Conservation (phyloP, 2,888 invertebrate species). For the Conistra vaccinii region DNA sequence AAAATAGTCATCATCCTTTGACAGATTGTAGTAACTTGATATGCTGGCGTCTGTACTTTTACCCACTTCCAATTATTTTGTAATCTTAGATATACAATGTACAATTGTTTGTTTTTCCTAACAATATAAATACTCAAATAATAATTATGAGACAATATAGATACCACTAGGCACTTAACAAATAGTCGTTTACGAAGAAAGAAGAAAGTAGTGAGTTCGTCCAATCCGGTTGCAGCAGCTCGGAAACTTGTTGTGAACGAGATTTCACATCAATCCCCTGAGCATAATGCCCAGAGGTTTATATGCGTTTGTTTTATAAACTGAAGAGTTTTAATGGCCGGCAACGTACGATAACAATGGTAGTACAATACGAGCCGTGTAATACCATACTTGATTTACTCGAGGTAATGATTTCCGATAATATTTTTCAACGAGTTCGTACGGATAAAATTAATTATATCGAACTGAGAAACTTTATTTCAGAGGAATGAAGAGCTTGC, state of each 20-base stretch:
- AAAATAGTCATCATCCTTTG: too few species aligned
- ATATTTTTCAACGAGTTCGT: background rate
- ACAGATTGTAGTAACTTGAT: too few species aligned
- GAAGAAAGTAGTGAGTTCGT: constrained; percentile 3
- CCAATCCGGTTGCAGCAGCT: background rate
- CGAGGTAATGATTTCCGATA: constrained; percentile 28
- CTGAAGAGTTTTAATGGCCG: constrained; percentile 36
- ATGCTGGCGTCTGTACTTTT: too few species aligned
- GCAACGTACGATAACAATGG: constrained; percentile 47
- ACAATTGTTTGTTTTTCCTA: too few species aligned
- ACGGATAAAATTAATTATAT: background rate
- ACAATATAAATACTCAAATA: too few species aligned
- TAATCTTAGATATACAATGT: too few species aligned
- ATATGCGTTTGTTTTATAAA: constrained; percentile 48
- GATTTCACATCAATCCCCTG: background rate
- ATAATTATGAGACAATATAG: background rate
- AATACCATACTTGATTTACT: constrained; percentile 32
- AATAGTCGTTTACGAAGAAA: background rate
- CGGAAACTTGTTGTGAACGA: constrained; percentile 20
- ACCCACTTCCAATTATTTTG: too few species aligned
- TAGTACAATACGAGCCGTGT: constrained; percentile 34
- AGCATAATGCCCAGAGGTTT: constrained; percentile 4
- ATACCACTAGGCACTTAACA: too few species aligned
- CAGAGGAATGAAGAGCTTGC: background rate
- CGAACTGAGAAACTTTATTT: too few species aligned